These are phyloP conservation scores for Lepisosteus oculatus DNA, from an alignment of 2,113 vertebrate genomes.

Conservation along the genomic window DNA sequence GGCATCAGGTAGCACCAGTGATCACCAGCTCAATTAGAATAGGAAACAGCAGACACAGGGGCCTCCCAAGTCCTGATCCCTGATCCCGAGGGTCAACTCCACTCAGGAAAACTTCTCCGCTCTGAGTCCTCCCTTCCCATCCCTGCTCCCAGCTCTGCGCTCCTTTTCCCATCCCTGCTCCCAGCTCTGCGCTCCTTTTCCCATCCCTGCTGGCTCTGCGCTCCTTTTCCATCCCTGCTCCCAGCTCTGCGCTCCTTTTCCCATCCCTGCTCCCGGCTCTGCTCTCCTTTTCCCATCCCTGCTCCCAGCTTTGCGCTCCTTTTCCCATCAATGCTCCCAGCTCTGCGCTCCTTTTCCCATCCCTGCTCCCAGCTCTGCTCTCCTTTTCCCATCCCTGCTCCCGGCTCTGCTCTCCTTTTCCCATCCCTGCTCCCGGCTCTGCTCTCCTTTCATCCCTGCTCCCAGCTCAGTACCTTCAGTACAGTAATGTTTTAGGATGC, in stretches of 20 bases:
- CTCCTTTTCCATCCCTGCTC: neutral
- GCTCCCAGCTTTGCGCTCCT: neutral
- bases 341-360: neutral
- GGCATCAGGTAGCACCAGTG: no score
- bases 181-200: constrained; percentile 5
- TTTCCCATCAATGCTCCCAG: neutral
- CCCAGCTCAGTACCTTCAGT: neutral
- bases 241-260: neutral
- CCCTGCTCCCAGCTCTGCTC: neutral
- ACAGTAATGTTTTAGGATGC: no score
- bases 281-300: neutral
- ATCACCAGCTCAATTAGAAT: no score
- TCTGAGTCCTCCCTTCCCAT: constrained; percentile 42
- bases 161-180: constrained; percentile 37
- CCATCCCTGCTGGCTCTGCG: neutral
- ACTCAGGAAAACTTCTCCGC: no score
- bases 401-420: neutral
- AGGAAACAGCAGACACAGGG: no score
- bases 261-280: constrained; percentile 4
- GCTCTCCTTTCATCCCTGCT: neutral
- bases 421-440: neutral
- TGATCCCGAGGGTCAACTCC: no score
- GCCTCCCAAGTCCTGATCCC: no score
- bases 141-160: constrained; percentile 38
- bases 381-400: neutral